Evolutionary conservation across 2,888 invertebrate species (phyloP).

Genomic region (Sialis lutaria): DNA sequence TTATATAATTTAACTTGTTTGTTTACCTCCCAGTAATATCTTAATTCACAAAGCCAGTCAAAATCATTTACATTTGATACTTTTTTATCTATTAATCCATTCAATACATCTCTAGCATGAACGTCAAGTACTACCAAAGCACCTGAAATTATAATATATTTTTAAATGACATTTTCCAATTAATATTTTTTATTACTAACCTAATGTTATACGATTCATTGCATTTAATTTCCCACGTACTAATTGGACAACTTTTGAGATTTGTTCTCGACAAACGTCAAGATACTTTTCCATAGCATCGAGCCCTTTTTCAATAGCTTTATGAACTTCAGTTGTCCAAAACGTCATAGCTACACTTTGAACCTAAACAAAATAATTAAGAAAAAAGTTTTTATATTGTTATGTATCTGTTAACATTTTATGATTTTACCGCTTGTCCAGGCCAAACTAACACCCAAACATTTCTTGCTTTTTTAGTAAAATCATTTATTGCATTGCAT

Average conservation of each 20-base stretch:
- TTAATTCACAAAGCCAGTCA: conserved; percentile 74
- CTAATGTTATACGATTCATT: conserved; percentile 77
- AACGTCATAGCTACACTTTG: conserved; percentile 71
- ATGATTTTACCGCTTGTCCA: conserved; percentile 53
- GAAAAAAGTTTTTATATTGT: neutral
- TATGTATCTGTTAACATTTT: neutral
- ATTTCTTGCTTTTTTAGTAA: conserved; percentile 43
- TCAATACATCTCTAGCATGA: conserved; percentile 76
- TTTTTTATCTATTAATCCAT: conserved; percentile 42
- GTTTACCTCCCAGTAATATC: conserved; percentile 69
- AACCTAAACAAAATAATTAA: conserved; percentile 25
- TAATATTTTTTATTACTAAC: conserved; percentile 21
- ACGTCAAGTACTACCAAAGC: conserved; percentile 86
- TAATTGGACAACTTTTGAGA: conserved; percentile 64
- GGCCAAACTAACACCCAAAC: conserved; percentile 86
- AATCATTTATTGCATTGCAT: conserved; percentile 50
- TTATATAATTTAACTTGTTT: neutral
- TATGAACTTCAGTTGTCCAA: conserved; percentile 80
- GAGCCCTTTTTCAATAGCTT: conserved; percentile 43
- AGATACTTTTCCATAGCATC: conserved; percentile 44
- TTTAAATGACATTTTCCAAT: neutral
- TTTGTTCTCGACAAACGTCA: conserved; percentile 54
- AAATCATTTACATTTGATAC: conserved; percentile 66
- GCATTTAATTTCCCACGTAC: conserved; percentile 70
- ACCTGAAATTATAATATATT: conserved; percentile 27